Conservation (phyloP, 2,888 invertebrate species). For the Xestia rhomboidea region DNA sequence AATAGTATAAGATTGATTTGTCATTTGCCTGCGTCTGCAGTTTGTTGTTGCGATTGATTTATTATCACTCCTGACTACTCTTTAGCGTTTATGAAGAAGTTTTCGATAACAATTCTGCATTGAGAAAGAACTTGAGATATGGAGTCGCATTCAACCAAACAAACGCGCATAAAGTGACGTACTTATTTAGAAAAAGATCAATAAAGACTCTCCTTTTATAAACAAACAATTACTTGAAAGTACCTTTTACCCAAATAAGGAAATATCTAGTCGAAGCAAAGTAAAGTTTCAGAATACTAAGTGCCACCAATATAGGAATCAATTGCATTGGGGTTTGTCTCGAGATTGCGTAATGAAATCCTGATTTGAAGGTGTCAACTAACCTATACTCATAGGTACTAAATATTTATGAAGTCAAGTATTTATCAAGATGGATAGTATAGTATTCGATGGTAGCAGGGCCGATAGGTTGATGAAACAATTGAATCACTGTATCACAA, state of each 20-base stretch:
- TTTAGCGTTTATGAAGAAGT: background rate
- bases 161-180: background rate
- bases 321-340: conserved; percentile 5
- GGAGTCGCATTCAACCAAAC: background rate
- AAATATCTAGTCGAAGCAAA: background rate
- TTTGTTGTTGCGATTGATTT: background rate
- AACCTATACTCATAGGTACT: background rate
- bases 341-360: background rate
- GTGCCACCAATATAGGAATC: conserved; percentile 14
- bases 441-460: background rate
- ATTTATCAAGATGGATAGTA: background rate
- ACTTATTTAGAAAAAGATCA: conserved; percentile 5
- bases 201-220: background rate
- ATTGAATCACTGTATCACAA: background rate
- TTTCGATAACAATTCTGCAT: background rate
- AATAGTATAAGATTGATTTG: background rate
- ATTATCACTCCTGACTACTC: background rate
- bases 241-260: background rate
- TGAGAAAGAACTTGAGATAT: background rate
- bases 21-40: background rate
- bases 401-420: background rate
- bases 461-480: background rate
- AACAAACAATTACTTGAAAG: background rate
- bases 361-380: conserved; percentile 11
- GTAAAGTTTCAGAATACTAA: conserved; percentile 15